Evolutionary conservation across 2,113 vertebrate genomes (phyloP).

Genomic region (Spea multiplicata): DNA sequence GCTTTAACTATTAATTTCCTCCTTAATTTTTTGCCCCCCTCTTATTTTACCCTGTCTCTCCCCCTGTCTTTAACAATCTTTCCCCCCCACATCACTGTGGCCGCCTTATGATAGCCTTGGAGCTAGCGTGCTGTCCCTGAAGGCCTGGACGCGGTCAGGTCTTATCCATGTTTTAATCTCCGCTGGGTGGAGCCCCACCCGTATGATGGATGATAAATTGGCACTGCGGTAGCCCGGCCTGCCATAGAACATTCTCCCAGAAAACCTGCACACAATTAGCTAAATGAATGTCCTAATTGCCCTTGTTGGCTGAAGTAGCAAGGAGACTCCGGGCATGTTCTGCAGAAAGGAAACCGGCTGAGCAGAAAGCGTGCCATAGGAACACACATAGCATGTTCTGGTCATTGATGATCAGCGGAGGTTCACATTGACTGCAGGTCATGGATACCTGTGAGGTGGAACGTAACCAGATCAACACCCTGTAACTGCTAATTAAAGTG

Average conservation of each 20-base stretch:
- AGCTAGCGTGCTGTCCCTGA: slow-evolving; percentile 12
- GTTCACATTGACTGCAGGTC: neutral
- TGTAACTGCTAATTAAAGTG: neutral
- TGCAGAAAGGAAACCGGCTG: slow-evolving; percentile 8
- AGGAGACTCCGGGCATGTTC: slow-evolving; percentile 43
- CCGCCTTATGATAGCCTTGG: neutral
- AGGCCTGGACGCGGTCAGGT: slow-evolving; percentile 3
- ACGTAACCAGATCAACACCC: neutral
- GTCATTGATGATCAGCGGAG: neutral
- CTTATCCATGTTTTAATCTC: slow-evolving; percentile 26
- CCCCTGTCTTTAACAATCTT: neutral
- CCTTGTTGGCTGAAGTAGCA: slow-evolving; percentile 44
- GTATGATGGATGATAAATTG: slow-evolving; percentile 44
- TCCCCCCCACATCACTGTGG: slow-evolving; percentile 5
- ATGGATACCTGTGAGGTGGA: neutral
- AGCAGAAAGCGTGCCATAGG: neutral
- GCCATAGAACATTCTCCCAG: slow-evolving; percentile 30
- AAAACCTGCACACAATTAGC: slow-evolving; percentile 47
- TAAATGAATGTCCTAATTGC: slow-evolving; percentile 49
- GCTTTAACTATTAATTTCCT: neutral
- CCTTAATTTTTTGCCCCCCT: neutral
- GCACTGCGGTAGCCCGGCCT: slow-evolving; percentile 42
- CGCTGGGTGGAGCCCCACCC: slow-evolving; percentile 38
- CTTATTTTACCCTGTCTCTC: neutral
- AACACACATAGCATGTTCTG: neutral